These are phyloP conservation scores for Ophraella communa DNA, from an alignment of 2,888 invertebrate species.

Conservation along the genomic window DNA sequence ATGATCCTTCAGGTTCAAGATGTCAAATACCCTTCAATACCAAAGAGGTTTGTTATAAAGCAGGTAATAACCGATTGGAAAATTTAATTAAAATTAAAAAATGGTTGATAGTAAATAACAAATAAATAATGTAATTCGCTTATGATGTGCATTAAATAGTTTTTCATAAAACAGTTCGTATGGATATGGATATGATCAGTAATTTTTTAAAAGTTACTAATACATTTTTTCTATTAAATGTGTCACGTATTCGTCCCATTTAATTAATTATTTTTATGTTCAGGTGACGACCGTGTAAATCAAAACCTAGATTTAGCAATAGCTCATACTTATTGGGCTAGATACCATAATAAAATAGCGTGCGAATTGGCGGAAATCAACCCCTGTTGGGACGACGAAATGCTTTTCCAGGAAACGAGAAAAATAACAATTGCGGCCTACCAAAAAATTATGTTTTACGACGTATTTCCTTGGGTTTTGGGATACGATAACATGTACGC, in stretches of 20 bases:
- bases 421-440: constrained; percentile 58
- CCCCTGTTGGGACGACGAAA: constrained; percentile 61
- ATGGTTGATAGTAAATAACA: too few relatives aligned
- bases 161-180: too few relatives aligned
- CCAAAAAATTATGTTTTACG: constrained; percentile 64
- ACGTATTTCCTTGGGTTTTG: neutral
- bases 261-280: neutral
- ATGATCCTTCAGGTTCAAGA: neutral
- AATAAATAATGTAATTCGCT: too few relatives aligned
- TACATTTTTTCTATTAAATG: too few relatives aligned
- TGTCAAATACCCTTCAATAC: neutral
- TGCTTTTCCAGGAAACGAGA: constrained; percentile 59
- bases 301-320: constrained; percentile 58
- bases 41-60: neutral
- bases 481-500: neutral
- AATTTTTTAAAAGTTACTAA: too few relatives aligned
- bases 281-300: constrained; percentile 56
- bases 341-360: constrained; percentile 61
- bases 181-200: too few relatives aligned
- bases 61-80: neutral
- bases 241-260: neutral
- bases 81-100: too few relatives aligned
- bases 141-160: too few relatives aligned
- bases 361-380: constrained; percentile 55
- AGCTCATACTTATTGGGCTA: constrained; percentile 57